A percentile compares a stretch with the other conserved stretches of the same genome.
phyloP scores from a whole-genome alignment of 2,888 invertebrate genomes.

The Temnothorax ravouxi region DNA sequence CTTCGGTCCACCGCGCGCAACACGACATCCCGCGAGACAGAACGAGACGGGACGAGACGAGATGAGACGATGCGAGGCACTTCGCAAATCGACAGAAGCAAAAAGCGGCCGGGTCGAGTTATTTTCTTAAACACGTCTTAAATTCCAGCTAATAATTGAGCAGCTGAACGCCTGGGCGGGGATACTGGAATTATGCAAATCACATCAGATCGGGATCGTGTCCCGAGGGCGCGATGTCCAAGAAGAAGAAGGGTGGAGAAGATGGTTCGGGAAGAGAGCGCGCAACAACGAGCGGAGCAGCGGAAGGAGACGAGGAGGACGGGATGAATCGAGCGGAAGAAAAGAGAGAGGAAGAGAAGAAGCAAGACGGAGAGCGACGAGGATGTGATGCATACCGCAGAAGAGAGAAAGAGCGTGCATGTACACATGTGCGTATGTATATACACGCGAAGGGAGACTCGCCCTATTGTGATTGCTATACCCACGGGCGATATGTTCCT shows the following conservation, averaged over 20 bases:
- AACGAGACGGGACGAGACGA: neutral
- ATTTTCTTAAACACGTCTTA: slow-evolving; percentile 86
- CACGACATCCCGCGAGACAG: slow-evolving; percentile 32
- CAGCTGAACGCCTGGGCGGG: slow-evolving; percentile 84
- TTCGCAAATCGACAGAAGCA: slow-evolving; percentile 72
- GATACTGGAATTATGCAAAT: slow-evolving; percentile 86
- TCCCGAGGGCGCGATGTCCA: slow-evolving; percentile 83
- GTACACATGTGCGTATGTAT: neutral
- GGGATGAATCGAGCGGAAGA: slow-evolving; percentile 38
- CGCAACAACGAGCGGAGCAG: slow-evolving; percentile 63
- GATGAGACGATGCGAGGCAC: slow-evolving; percentile 51
- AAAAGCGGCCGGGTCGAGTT: slow-evolving; percentile 77
- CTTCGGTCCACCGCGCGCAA: slow-evolving; percentile 35
- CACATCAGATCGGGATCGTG: slow-evolving; percentile 84
- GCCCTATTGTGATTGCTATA: slow-evolving; percentile 80
- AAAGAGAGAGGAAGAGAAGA: slow-evolving; percentile 54
- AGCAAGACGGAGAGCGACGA: slow-evolving; percentile 53
- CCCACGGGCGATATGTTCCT: slow-evolving; percentile 75
- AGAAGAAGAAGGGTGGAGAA: slow-evolving; percentile 65
- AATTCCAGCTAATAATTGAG: slow-evolving; percentile 86
- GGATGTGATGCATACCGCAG: slow-evolving; percentile 60
- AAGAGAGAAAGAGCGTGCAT: slow-evolving; percentile 55
- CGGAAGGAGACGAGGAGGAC: slow-evolving; percentile 53
- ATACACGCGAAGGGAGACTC: slow-evolving; percentile 67
- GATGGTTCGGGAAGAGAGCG: slow-evolving; percentile 65